A percentile compares a stretch with the other conserved stretches of the same genome.
phyloP scores from a whole-genome alignment of 2,797 vertebrate species.

The Esox lucius region DNA sequence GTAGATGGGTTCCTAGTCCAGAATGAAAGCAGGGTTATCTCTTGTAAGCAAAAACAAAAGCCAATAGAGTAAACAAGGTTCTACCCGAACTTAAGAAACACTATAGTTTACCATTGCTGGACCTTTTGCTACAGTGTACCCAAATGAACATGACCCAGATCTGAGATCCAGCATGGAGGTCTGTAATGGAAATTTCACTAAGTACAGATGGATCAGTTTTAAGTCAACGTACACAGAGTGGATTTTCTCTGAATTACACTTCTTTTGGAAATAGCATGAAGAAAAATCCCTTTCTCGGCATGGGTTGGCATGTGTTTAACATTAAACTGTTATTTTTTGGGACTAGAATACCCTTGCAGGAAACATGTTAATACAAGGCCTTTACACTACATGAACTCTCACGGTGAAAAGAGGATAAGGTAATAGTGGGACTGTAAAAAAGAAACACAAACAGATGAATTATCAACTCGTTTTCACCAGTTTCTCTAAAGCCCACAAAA shows the following conservation, averaged over 20 bases:
- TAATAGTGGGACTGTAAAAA: not conserved
- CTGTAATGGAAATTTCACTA: constrained; percentile 1
- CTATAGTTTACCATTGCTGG: not conserved
- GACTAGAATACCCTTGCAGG: not conserved
- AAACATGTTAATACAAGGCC: constrained; percentile 6
- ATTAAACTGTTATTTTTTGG: not conserved
- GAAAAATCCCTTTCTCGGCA: not conserved
- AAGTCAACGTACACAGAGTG: not conserved
- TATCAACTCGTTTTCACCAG: not conserved
- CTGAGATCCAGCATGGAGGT: constrained; percentile 4
- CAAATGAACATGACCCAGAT: not conserved
- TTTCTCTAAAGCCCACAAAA: not conserved
- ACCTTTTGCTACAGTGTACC: not conserved
- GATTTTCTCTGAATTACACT: not conserved
- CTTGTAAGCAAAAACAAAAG: not conserved
- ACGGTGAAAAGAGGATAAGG: not conserved
- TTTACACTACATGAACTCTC: not conserved
- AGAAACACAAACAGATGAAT: not conserved
- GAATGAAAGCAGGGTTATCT: not conserved
- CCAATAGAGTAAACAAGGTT: not conserved
- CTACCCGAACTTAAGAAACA: not conserved
- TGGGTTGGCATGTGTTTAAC: not conserved
- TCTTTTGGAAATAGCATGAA: not conserved
- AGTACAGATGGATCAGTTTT: not conserved
- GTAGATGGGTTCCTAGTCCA: not conserved